phyloP scores from a whole-genome alignment of 2,797 vertebrate genomes.

The Eulemur rubriventer region DNA sequence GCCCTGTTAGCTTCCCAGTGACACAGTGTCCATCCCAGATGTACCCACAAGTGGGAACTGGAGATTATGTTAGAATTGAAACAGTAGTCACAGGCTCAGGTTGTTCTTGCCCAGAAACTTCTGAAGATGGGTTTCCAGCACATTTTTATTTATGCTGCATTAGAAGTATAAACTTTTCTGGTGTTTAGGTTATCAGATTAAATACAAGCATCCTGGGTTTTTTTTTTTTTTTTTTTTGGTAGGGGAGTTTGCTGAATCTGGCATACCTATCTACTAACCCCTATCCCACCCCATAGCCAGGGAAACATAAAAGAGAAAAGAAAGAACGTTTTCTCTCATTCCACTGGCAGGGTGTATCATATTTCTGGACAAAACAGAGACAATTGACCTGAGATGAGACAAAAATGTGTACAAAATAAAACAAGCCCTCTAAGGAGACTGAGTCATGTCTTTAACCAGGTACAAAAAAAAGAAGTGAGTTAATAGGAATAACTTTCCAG shows the following conservation, averaged over 20 bases:
- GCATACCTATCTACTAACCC: neutral
- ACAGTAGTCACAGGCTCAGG: neutral
- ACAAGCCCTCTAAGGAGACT: neutral
- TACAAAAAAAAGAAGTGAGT: neutral
- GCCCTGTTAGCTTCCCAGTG: neutral
- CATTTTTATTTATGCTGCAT: neutral
- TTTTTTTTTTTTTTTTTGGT: neutral
- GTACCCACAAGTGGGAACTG: neutral
- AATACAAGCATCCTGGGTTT: neutral
- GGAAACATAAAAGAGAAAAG: neutral
- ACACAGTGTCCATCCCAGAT: neutral
- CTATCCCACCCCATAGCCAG: neutral
- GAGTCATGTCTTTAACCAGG: neutral
- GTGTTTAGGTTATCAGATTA: neutral
- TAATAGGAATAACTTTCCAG: neutral
- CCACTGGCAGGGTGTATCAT: neutral
- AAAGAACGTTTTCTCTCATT: neutral
- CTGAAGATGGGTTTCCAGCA: neutral
- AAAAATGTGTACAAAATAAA: neutral
- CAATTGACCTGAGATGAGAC: neutral
- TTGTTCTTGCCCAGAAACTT: constrained; percentile 18
- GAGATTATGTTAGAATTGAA: neutral
- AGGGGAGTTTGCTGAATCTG: neutral
- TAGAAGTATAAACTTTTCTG: neutral
- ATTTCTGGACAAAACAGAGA: neutral